phyloP scores from a whole-genome alignment of 2,797 vertebrate genomes.

The Aotus griseimembra region DNA sequence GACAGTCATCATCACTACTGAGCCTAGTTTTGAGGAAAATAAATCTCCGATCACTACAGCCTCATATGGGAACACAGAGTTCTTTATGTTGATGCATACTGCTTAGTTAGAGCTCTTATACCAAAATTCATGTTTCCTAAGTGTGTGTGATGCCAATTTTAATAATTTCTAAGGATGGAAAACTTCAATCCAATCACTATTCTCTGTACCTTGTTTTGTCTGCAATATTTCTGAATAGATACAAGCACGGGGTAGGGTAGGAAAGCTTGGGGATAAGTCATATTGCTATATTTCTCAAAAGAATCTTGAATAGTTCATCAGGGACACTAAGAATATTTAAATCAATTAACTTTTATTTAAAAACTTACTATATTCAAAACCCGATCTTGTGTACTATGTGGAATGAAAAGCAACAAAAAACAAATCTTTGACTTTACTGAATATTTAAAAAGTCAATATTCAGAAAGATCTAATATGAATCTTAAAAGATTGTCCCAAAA shows the following conservation, averaged over 20 bases:
- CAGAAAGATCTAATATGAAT: background rate
- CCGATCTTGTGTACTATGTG: background rate
- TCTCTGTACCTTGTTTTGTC: background rate
- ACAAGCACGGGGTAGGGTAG: background rate
- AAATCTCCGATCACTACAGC: background rate
- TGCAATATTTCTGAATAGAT: background rate
- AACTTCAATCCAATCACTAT: background rate
- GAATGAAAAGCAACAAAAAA: constrained; percentile 1
- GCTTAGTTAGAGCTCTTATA: constrained; percentile 14
- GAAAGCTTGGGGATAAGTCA: background rate
- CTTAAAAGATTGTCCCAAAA: constrained; percentile 3
- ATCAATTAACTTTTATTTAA: constrained; percentile 15
- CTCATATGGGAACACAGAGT: background rate
- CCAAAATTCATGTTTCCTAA: background rate
- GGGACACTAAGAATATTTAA: background rate
- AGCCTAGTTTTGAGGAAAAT: background rate
- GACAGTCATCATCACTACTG: background rate
- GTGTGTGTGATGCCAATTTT: background rate
- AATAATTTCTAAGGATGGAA: background rate
- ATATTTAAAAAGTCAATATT: background rate
- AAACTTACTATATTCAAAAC: background rate
- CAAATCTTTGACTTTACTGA: background rate
- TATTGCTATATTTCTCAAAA: background rate
- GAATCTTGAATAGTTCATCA: background rate
- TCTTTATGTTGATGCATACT: background rate